Conservation (phyloP, 2,888 invertebrate species). For the Coelopa pilipes region DNA sequence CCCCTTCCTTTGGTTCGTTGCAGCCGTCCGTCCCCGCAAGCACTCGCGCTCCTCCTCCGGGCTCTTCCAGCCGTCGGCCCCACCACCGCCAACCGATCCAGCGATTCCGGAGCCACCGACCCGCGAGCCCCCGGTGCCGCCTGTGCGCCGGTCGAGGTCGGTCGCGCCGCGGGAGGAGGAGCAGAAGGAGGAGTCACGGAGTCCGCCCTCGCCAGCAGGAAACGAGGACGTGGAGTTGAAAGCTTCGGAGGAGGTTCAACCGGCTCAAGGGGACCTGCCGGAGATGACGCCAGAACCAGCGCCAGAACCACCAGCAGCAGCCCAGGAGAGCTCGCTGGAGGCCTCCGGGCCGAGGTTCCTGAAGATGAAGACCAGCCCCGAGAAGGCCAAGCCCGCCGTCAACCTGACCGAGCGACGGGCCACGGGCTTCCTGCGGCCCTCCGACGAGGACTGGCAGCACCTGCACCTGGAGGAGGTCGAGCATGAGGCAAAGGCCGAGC, state of each 20-base stretch:
- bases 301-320: neutral
- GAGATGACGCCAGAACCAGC: neutral
- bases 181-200: no score
- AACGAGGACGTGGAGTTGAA: no score
- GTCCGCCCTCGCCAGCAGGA: no score
- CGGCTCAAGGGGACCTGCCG: no score
- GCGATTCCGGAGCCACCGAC: conserved; percentile 24
- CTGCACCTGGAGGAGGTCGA: neutral
- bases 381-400: neutral
- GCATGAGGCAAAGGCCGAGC: conserved; percentile 5
- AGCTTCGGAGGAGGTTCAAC: no score
- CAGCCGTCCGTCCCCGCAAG: conserved; percentile 5
- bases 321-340: neutral
- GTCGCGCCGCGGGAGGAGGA: no score
- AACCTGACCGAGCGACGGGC: conserved; percentile 37
- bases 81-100: conserved; percentile 18
- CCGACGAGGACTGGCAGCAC: conserved; percentile 29
- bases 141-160: neutral
- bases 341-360: neutral
- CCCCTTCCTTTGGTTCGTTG: no score
- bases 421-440: conserved; percentile 36
- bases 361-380: neutral
- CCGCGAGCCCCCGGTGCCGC: conserved; percentile 11
- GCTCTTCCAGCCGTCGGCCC: conserved; percentile 40
- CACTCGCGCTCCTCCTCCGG: conserved; percentile 2